Evolutionary conservation across 2,797 vertebrate species (phyloP).

Genomic region (Sandelia bainsii): DNA sequence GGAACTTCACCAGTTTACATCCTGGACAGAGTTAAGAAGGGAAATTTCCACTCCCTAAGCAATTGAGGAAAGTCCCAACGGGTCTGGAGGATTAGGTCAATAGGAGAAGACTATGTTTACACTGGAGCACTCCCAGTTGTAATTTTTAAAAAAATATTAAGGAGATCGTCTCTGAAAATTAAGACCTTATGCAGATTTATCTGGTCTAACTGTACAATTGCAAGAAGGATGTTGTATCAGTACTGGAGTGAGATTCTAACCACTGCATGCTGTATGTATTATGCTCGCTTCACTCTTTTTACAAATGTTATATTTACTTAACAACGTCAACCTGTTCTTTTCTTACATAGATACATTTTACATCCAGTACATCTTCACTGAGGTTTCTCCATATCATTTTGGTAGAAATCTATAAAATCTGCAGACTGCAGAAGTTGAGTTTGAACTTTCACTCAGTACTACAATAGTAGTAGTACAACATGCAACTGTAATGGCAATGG

Average conservation of each 20-base stretch:
- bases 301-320: not conserved
- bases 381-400: no score
- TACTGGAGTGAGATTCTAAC: not conserved
- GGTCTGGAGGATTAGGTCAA: conserved; percentile 17
- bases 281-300: conserved; percentile 12
- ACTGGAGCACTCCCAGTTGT: conserved; percentile 23
- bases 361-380: no score
- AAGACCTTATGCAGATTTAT: not conserved
- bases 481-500: no score
- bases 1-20: conserved; percentile 38
- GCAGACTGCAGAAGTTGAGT: no score
- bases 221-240: not conserved
- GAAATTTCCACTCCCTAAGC: conserved; percentile 34
- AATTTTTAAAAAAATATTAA: not conserved
- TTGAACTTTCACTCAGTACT: no score
- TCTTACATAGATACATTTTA: no score
- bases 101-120: conserved; percentile 17
- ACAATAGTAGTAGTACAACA: no score
- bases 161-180: conserved; percentile 7
- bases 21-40: conserved; percentile 28
- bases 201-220: conserved; percentile 5
- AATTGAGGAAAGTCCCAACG: conserved; percentile 14
- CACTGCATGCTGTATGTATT: conserved; percentile 20
- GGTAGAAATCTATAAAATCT: no score
- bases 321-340: no score